These are phyloP conservation scores for Philantomba maxwellii DNA, from an alignment of 2,113 vertebrate genomes.

Conservation along the genomic window DNA sequence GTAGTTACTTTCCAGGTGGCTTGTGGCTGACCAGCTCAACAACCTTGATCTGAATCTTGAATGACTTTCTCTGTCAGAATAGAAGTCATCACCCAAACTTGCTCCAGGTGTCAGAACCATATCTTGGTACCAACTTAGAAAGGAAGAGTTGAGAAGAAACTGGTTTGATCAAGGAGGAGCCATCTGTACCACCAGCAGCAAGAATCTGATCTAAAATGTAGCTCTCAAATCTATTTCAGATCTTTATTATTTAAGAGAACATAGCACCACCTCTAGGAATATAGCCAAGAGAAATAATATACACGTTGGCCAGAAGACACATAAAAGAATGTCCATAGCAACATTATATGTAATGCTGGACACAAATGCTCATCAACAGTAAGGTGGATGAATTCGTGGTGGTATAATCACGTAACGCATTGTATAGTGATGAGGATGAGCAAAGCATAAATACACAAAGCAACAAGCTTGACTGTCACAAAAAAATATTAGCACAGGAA, in stretches of 20 bases:
- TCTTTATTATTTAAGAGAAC: neutral
- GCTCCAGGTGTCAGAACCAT: neutral
- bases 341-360: neutral
- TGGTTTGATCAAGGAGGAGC: neutral
- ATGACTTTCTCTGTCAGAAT: neutral
- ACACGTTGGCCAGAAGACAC: neutral
- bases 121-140: neutral
- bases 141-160: neutral
- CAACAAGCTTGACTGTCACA: neutral
- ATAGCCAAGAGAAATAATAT: neutral
- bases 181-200: neutral
- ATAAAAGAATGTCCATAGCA: neutral
- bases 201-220: neutral
- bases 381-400: neutral
- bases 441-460: neutral
- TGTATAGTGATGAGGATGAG: neutral
- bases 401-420: neutral
- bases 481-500: neutral
- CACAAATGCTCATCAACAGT: neutral
- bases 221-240: neutral
- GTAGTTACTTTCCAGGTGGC: neutral
- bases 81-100: neutral
- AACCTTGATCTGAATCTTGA: neutral
- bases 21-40: neutral
- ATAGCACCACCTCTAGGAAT: neutral